Conservation (phyloP, 1,140 invertebrate species). For the Halictus rubicundus region DNA sequence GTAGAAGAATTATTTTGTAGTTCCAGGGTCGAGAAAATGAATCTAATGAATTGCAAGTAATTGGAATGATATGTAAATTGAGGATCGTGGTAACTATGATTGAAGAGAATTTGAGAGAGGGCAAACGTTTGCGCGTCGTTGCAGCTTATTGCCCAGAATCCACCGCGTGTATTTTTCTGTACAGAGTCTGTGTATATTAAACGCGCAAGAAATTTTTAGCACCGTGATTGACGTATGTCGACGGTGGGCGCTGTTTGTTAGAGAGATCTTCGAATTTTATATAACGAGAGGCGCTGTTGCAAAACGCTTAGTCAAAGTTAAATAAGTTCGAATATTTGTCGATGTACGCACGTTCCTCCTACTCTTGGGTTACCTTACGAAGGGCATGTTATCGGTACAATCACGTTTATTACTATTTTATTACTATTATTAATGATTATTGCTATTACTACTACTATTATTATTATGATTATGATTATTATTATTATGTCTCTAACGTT, state of each 20-base stretch:
- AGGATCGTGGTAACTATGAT: too few species aligned
- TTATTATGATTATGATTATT: slow-evolving; percentile 32
- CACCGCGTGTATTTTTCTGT: slow-evolving; percentile 35
- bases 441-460: slow-evolving; percentile 38
- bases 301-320: slow-evolving; percentile 58
- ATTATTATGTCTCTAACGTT: slow-evolving; percentile 29
- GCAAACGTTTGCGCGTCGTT: too few species aligned
- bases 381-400: slow-evolving; percentile 57
- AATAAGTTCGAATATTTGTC: slow-evolving; percentile 51
- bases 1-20: too few species aligned
- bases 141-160: background rate
- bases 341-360: slow-evolving; percentile 57
- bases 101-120: too few species aligned
- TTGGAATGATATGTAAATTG: too few species aligned
- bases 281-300: slow-evolving; percentile 39
- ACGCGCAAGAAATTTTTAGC: slow-evolving; percentile 28
- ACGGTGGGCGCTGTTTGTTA: slow-evolving; percentile 46
- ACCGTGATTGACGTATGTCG: background rate
- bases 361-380: slow-evolving; percentile 56
- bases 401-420: slow-evolving; percentile 54
- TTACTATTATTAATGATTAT: slow-evolving; percentile 42
- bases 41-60: too few species aligned
- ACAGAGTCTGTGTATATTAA: slow-evolving; percentile 36
- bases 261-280: slow-evolving; percentile 61
- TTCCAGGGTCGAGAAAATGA: too few species aligned